Evolutionary conservation across 2,113 vertebrate species (phyloP).

Genomic region (Leptocoma aspasia): DNA sequence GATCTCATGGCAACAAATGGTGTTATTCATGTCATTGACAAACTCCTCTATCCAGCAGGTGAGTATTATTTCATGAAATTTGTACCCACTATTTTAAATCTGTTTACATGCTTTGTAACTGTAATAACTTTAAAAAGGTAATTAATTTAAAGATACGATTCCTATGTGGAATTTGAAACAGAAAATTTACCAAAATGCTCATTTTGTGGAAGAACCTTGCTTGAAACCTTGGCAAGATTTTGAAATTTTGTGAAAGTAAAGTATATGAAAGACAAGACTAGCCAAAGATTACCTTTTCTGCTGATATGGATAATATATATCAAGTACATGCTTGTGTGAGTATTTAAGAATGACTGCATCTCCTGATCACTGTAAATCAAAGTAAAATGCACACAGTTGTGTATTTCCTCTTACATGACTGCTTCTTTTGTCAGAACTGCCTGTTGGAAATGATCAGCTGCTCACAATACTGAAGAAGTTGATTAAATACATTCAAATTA

Average conservation of each 20-base stretch:
- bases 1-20: conserved; percentile 95
- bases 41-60: conserved; percentile 92
- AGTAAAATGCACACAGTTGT: not conserved
- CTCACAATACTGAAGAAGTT: conserved; percentile 83
- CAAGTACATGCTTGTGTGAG: fast-evolving
- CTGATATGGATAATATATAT: not conserved
- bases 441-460: conserved; percentile 87
- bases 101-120: not conserved
- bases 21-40: conserved; percentile 87
- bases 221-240: not conserved
- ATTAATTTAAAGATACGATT: not conserved
- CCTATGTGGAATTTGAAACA: not conserved
- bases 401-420: not conserved
- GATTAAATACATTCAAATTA: conserved; percentile 87
- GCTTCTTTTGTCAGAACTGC: conserved; percentile 76
- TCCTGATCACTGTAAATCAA: not conserved
- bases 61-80: not conserved
- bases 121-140: not conserved
- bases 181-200: not conserved
- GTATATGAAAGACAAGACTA: not conserved
- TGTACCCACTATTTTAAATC: not conserved
- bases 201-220: not conserved
- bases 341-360: not conserved
- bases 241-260: not conserved
- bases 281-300: not conserved